Base-by-base conservation (phyloP, 2,888 invertebrate genomes). In the Netelia melanura region DNA sequence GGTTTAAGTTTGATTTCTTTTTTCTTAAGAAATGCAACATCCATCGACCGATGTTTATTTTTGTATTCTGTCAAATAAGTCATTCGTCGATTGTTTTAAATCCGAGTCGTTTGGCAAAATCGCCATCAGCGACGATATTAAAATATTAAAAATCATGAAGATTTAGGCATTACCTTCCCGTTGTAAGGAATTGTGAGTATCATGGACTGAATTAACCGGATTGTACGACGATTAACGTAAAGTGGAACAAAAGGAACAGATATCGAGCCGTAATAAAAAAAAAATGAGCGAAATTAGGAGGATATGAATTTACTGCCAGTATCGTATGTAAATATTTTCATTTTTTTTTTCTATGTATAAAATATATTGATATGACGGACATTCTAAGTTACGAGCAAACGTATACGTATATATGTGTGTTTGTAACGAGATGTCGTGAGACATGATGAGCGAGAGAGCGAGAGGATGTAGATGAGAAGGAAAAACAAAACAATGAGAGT, bases 311-410 rank as follows among this genome's bases (percentile, higher is more conserved):
- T 90, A 92, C 91, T 92, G 92, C 92, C 92, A 92, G 91, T 92
- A 92, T 91, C 90, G 87, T 90, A 86, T 92, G 91, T 92, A 92
- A 88, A 91, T 92, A 91, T 90, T 88, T 85, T 62, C 76, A 56
- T 84, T 88, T 80, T 86, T 86, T 86, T 84, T 88, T 86, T 86
- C 87, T 61, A 78, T 85, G 86, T 77, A 77, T 84, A 86, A 81
- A 85, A 86, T 86, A 78, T 82, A 85, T 77, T 76, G 8, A 38
- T 80, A 65, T 56, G 80, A 71, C 80, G 74, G 74, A 58, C 78
- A 76, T 83, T 78, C 83, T 82, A 14, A 48, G 48, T 84, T 72
- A 84, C 81, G 84, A 86, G 62, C 86, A 86, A 88, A 88, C 81
- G 78, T 87, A 88, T 88, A 87, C 85, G 87, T 88, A 78, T 86